phyloP scores from a whole-genome alignment of 2,888 invertebrate species.

The Athrips mouffetella region DNA sequence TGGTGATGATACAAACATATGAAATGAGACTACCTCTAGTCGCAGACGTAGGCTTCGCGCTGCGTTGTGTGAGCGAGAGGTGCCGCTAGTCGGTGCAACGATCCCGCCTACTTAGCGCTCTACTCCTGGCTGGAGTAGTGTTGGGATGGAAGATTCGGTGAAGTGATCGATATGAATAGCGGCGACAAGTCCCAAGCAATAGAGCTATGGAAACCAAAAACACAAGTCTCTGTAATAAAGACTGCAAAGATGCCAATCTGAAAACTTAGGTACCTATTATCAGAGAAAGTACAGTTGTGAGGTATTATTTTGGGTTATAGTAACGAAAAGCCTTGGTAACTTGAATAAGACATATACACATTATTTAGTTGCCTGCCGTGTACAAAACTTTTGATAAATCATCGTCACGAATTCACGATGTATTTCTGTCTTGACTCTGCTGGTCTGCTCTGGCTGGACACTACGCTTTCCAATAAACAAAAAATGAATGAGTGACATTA shows the following conservation, averaged over 20 bases:
- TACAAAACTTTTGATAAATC: background rate
- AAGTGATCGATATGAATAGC: background rate
- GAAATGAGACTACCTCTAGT: background rate
- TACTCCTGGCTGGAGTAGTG: conserved; percentile 31
- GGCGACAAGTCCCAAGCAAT: background rate
- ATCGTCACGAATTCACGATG: background rate
- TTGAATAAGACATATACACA: too few relatives aligned
- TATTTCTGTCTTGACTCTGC: conserved; percentile 35
- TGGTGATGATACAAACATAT: background rate
- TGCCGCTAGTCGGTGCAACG: conserved; percentile 52
- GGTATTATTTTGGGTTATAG: too few relatives aligned
- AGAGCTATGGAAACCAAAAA: too few relatives aligned
- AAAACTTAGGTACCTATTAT: too few relatives aligned
- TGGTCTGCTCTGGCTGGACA: too few relatives aligned
- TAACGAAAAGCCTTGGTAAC: too few relatives aligned
- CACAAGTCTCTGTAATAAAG: too few relatives aligned
- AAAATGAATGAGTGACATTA: conserved; percentile 47
- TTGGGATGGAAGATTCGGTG: conserved; percentile 16
- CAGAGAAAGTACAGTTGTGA: too few relatives aligned
- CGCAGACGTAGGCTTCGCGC: background rate
- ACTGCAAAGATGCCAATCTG: too few relatives aligned
- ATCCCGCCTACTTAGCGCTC: conserved; percentile 46
- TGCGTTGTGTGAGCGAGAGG: conserved; percentile 33
- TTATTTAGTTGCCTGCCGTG: background rate
- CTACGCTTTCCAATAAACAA: conserved; percentile 39